These are phyloP conservation scores for Scarus forsteni DNA, from an alignment of 2,797 vertebrate genomes.

Conservation along the genomic window DNA sequence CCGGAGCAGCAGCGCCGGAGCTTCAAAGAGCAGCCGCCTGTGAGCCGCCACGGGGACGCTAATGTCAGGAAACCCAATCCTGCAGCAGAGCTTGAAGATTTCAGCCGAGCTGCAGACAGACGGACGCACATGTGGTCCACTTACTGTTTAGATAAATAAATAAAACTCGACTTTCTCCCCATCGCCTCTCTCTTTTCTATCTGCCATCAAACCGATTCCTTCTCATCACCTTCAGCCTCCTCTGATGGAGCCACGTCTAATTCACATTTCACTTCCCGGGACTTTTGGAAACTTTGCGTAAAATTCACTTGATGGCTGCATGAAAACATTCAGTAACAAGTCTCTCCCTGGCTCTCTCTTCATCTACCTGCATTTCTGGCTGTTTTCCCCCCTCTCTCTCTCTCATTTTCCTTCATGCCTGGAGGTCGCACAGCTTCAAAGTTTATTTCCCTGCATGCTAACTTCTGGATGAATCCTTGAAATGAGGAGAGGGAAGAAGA, in stretches of 20 bases:
- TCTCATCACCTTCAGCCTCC: conserved; percentile 43
- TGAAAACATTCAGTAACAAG: conserved; percentile 59
- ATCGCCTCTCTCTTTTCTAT: neutral
- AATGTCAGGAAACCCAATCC: conserved; percentile 92
- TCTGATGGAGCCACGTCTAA: conserved; percentile 52
- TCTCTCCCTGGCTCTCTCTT: conserved; percentile 48
- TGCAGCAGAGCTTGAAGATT: conserved; percentile 66
- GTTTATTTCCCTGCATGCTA: conserved; percentile 76
- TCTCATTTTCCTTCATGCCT: conserved; percentile 77
- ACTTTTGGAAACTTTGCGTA: conserved; percentile 74
- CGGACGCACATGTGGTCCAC: conserved; percentile 39
- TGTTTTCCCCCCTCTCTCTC: conserved; percentile 43
- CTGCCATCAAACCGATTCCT: conserved; percentile 34
- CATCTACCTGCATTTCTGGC: conserved; percentile 57
- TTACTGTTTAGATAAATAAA: conserved; percentile 18
- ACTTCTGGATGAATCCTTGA: conserved; percentile 65
- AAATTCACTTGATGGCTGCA: conserved; percentile 73
- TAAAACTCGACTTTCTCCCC: neutral
- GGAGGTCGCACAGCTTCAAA: conserved; percentile 85
- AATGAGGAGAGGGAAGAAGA: conserved; percentile 62
- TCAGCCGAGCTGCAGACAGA: conserved; percentile 50
- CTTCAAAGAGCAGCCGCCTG: conserved; percentile 86
- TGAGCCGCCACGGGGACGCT: conserved; percentile 85
- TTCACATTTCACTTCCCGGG: conserved; percentile 66
- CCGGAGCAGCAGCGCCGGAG: conserved; percentile 73